These are phyloP conservation scores for Pterocles burchelli DNA, from an alignment of 2,113 vertebrate genomes.

Conservation along the genomic window DNA sequence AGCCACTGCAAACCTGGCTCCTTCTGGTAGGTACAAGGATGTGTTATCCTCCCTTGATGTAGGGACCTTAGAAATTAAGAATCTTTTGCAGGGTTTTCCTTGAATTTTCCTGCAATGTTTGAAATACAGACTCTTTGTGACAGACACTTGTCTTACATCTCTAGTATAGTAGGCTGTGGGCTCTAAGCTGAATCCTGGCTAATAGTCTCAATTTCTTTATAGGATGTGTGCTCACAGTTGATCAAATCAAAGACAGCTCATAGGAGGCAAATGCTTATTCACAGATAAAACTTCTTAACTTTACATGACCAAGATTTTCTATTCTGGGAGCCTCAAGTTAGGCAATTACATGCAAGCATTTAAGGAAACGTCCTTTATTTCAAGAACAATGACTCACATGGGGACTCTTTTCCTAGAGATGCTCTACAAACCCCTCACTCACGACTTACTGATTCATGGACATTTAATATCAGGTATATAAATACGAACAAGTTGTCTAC, in stretches of 20 bases:
- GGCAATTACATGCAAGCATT: background rate
- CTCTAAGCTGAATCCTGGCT: background rate
- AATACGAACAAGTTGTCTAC: background rate
- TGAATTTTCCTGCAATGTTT: background rate
- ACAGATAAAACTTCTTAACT: background rate
- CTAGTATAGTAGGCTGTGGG: background rate
- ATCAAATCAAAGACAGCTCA: background rate
- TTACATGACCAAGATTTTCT: background rate
- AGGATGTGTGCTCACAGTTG: background rate
- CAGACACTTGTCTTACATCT: background rate
- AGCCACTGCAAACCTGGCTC: background rate
- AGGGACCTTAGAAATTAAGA: background rate
- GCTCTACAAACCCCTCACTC: background rate
- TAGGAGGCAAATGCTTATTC: fast-evolving
- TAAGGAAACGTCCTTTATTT: background rate
- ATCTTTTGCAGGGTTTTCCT: background rate
- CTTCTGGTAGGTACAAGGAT: no score
- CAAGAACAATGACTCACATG: background rate
- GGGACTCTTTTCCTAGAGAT: background rate
- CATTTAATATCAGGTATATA: background rate
- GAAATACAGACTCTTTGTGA: background rate
- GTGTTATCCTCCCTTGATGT: background rate
- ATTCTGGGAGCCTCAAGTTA: background rate
- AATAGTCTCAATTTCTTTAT: background rate
- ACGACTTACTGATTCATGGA: background rate